Percentiles rank a stretch among this genome's conserved stretches.
phyloP scores from a whole-genome alignment of 2,113 vertebrate species.

The Pachyramphus minor region DNA sequence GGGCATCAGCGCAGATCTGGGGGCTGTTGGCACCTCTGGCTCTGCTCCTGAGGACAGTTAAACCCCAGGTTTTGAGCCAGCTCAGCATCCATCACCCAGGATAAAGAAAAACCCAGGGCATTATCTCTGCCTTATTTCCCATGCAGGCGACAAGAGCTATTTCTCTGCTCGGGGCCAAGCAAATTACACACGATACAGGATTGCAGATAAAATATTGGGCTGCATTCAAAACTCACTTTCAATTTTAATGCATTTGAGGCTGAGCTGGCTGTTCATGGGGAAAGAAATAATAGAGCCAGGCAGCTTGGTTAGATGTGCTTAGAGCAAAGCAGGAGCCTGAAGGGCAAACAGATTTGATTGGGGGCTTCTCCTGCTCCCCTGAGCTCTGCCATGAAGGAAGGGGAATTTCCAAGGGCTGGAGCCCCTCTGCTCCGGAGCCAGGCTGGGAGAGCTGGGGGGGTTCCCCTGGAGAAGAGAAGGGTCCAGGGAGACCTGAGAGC shows the following conservation, averaged over 20 bases:
- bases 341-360: background rate
- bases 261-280: constrained; percentile 2
- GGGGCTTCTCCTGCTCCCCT: background rate
- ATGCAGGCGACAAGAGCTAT: background rate
- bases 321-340: background rate
- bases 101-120: background rate
- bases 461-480: background rate
- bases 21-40: background rate
- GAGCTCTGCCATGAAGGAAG: fast-evolving
- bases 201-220: background rate
- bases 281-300: background rate
- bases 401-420: background rate
- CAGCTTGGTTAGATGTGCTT: background rate
- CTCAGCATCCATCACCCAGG: background rate
- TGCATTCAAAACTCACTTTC: background rate
- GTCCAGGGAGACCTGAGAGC: background rate
- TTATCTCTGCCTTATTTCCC: background rate
- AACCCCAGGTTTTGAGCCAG: background rate
- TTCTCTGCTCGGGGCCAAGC: background rate
- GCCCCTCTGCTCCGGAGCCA: background rate
- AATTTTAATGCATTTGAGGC: background rate
- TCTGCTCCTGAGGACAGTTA: background rate
- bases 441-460: background rate
- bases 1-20: fast-evolving
- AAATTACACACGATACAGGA: background rate